A percentile compares a stretch with the other conserved stretches of the same genome.
Evolutionary conservation across 2,113 vertebrate species (phyloP).

Genomic region (Cephalopholis sonnerati): DNA sequence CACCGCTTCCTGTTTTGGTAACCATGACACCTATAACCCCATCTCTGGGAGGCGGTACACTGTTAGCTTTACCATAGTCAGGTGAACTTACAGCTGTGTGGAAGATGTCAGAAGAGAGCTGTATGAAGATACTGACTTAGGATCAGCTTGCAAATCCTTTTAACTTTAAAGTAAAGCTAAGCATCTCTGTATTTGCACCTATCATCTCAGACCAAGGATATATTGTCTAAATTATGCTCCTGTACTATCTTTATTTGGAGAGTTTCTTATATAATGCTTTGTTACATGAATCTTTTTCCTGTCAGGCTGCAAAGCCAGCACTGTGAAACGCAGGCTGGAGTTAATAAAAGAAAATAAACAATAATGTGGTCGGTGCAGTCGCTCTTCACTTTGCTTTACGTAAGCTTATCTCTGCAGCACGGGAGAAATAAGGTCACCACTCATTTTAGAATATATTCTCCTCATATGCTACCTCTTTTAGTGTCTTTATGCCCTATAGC

Average conservation of each 20-base stretch:
- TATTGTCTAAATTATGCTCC: background rate
- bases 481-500: background rate
- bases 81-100: constrained; percentile 30
- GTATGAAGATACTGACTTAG: background rate
- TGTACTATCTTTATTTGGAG: constrained; percentile 15
- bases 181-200: constrained; percentile 9
- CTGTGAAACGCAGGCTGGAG: constrained; percentile 38
- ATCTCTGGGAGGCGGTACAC: constrained; percentile 45
- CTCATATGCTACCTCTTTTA: background rate
- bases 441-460: constrained; percentile 26
- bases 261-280: constrained; percentile 21
- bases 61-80: constrained; percentile 21
- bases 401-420: constrained; percentile 37
- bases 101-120: background rate
- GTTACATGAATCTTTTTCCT: constrained; percentile 28
- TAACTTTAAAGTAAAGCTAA: constrained; percentile 3
- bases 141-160: background rate
- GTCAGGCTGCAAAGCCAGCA: constrained; percentile 25
- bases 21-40: constrained; percentile 67
- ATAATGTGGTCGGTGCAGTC: constrained; percentile 23
- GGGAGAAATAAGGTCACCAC: constrained; percentile 43
- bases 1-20: constrained; percentile 82
- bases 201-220: background rate
- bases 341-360: constrained; percentile 66
- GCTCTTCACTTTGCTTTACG: constrained; percentile 43